A percentile compares a stretch with the other conserved stretches of the same genome.
Evolutionary conservation across 2,797 vertebrate species (phyloP).

Genomic region (Syngnathus rostellatus): DNA sequence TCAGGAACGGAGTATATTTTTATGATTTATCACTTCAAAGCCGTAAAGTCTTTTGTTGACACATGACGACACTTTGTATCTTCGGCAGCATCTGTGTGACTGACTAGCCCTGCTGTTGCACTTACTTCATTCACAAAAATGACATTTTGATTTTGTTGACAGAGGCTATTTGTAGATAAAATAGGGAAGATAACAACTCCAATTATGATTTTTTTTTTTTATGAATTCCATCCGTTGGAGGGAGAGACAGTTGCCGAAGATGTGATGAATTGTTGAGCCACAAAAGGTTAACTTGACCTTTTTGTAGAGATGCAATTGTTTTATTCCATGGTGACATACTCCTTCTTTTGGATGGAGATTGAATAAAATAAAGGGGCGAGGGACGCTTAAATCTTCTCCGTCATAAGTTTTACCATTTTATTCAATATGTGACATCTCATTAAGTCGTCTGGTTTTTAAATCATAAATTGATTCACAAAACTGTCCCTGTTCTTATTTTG

Average conservation of each 20-base stretch:
- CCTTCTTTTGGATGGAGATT: constrained; percentile 44
- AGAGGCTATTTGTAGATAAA: constrained; percentile 66
- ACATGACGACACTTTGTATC: constrained; percentile 61
- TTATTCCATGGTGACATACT: constrained; percentile 36
- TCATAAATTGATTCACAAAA: constrained; percentile 20
- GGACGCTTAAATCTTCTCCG: constrained; percentile 16
- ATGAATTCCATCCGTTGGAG: constrained; percentile 40
- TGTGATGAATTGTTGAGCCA: constrained; percentile 52
- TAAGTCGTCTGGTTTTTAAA: constrained; percentile 3
- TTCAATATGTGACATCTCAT: constrained; percentile 55
- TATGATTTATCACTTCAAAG: constrained; percentile 85
- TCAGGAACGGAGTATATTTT: constrained; percentile 73
- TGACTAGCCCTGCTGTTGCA: constrained; percentile 43
- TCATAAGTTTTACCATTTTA: constrained; percentile 49
- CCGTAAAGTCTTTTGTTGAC: constrained; percentile 72
- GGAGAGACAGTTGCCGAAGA: constrained; percentile 45
- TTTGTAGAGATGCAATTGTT: constrained; percentile 50
- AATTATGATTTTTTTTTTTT: constrained; percentile 66
- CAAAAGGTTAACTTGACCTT: constrained; percentile 58
- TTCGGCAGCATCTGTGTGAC: constrained; percentile 54
- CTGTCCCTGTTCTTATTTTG: constrained; percentile 19
- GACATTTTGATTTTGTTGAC: constrained; percentile 72
- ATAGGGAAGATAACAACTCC: constrained; percentile 72
- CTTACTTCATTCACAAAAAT: constrained; percentile 51
- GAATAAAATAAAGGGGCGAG: constrained; percentile 39